Evolutionary conservation across 2,797 vertebrate genomes (phyloP).

Genomic region (Brachymystax lenok): DNA sequence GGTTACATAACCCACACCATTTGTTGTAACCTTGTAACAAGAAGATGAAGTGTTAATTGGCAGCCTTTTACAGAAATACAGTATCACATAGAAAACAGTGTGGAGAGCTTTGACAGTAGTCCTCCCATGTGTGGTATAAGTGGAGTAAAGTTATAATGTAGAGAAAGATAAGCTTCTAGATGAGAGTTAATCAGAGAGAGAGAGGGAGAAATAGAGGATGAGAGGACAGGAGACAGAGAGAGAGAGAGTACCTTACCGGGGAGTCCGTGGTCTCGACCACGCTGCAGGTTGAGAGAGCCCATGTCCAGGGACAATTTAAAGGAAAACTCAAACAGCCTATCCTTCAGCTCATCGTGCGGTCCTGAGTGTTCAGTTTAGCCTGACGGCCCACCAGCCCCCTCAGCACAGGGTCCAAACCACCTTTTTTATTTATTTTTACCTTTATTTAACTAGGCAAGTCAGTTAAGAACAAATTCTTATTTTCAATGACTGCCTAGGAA

Average conservation of each 20-base stretch:
- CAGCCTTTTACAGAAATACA: background rate
- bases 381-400: slow-evolving; percentile 65
- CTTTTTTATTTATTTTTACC: too few species aligned
- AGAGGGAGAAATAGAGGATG: background rate
- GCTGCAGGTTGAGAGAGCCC: slow-evolving; percentile 75
- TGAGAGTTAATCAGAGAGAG: too few species aligned
- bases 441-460: too few species aligned
- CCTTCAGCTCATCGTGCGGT: slow-evolving; percentile 63
- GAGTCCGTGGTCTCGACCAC: slow-evolving; percentile 80
- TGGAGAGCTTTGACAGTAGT: background rate
- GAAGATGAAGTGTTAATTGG: background rate
- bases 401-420: slow-evolving; percentile 74
- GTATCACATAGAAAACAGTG: background rate
- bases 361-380: slow-evolving; percentile 71
- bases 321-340: slow-evolving; percentile 69
- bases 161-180: too few species aligned
- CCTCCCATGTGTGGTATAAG: background rate
- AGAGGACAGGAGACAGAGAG: background rate
- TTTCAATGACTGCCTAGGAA: too few species aligned
- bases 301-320: slow-evolving; percentile 74
- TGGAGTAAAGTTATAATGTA: background rate
- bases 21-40: slow-evolving; percentile 81
- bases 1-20: slow-evolving; percentile 84
- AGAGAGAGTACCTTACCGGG: slow-evolving; percentile 71
- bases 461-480: too few species aligned